Evolutionary conservation across 2,797 vertebrate species (phyloP), one percentile per base, ranked within the genome.

Genomic region (Carduelis carduelis): DNA sequence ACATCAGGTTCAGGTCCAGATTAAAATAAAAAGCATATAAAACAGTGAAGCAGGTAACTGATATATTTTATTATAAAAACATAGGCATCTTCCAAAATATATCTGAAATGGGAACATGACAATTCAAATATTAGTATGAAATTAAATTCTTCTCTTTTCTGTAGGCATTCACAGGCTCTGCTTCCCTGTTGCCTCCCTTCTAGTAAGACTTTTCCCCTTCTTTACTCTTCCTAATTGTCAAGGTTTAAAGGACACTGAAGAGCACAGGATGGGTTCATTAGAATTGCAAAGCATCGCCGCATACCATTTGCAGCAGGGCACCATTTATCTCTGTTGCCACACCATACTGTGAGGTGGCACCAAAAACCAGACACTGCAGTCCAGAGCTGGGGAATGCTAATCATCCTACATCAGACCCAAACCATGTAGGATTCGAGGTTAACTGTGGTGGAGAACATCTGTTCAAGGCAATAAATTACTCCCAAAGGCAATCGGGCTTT

Each of bases 241-340:
- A 56, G 41, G 69, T 95, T 93, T 96, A 92, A 90, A 96, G 95
- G 92, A 93, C 76, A 55, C 35, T 32, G 83, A 93, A 87, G 70
- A 92, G 76, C 92, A 91, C 76, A 90, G 84, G 66, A 83, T 76
- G 65, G n/a, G 61, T 59, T 96, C 88, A 94, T 96, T 90, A 96
- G 92, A 93, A 95, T 93, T 96, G 94, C 95, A 94, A 94, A 95
- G 11, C 55, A 69, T 59, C 2, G 0, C 82, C 6, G 60, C 79
- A 80, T 75, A 61, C 76, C 59, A 43, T 90, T 93, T 89, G 47
- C 82, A 88, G 76, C 82, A 92, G 79, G 74, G 56, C 44, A 75
- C 61, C 76, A 86, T 97, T 89, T 63, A 63, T 96, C 91, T 96
- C 84, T 60, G 47, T 77, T 95, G 79, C 89, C 65, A 88, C 76